Percentiles rank a stretch among this genome's conserved stretches.
Evolutionary conservation across 2,797 vertebrate genomes (phyloP).

Genomic region (Oryzias sinensis): DNA sequence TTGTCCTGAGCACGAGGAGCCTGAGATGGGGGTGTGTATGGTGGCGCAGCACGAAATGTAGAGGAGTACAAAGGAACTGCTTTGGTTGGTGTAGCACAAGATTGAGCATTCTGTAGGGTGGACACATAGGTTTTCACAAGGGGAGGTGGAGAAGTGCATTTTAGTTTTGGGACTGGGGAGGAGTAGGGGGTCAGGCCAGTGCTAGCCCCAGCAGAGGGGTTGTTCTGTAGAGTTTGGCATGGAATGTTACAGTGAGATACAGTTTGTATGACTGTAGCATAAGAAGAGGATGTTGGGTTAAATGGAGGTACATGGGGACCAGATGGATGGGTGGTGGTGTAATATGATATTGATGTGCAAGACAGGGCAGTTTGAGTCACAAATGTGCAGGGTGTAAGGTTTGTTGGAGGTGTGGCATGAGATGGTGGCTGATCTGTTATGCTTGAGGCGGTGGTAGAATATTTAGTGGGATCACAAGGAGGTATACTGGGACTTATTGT

Average conservation of each 20-base stretch:
- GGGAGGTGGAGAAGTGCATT: conserved; percentile 64
- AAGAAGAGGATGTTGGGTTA: conserved; percentile 53
- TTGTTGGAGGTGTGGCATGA: conserved; percentile 29
- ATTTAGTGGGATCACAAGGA: conserved; percentile 17
- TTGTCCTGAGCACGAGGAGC: conserved; percentile 76
- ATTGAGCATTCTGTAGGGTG: conserved; percentile 55
- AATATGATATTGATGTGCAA: conserved; percentile 74
- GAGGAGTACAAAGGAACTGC: conserved; percentile 72
- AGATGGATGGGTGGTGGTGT: conserved; percentile 61
- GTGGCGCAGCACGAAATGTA: conserved; percentile 73
- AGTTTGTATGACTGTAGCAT: conserved; percentile 71
- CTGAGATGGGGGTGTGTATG: conserved; percentile 75
- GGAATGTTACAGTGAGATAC: conserved; percentile 75
- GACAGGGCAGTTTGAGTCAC: conserved; percentile 71
- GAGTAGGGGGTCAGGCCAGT: conserved; percentile 59
- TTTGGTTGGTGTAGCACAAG: conserved; percentile 68
- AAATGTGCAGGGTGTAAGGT: conserved; percentile 56
- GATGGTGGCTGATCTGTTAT: conserved; percentile 27
- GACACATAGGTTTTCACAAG: conserved; percentile 57
- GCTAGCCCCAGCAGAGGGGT: conserved; percentile 35
- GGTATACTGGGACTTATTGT: conserved; percentile 13
- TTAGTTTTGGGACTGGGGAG: conserved; percentile 63
- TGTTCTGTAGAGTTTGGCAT: conserved; percentile 63
- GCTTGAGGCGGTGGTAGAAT: conserved; percentile 17
- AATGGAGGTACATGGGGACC: conserved; percentile 36